phyloP scores from a whole-genome alignment of 2,797 vertebrate species.

The Staurois parvus region DNA sequence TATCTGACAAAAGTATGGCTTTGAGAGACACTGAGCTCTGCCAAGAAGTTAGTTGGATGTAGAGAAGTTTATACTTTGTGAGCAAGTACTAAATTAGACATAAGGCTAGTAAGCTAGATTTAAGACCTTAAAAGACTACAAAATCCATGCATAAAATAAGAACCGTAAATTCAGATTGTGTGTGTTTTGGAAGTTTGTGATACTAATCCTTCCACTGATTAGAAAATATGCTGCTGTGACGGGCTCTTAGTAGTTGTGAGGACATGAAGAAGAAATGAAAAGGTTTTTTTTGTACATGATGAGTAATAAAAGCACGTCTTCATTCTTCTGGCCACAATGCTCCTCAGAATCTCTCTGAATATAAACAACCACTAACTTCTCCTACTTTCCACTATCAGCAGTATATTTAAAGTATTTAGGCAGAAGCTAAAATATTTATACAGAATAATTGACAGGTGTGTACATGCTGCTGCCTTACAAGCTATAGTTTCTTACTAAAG shows the following conservation, averaged over 20 bases:
- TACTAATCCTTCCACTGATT: background rate
- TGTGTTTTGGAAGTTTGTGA: background rate
- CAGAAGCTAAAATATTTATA: slow-evolving; percentile 37
- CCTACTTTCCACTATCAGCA: slow-evolving; percentile 13
- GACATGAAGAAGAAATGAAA: background rate
- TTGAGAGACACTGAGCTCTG: background rate
- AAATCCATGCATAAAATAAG: too few species aligned
- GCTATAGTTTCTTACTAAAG: background rate
- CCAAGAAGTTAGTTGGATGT: too few species aligned
- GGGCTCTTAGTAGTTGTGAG: background rate
- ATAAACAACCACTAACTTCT: slow-evolving; percentile 28
- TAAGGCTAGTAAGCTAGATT: background rate
- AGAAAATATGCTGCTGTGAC: background rate
- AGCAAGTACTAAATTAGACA: background rate
- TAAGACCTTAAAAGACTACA: background rate
- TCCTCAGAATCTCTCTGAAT: background rate
- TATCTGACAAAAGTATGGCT: background rate
- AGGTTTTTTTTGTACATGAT: slow-evolving; percentile 4
- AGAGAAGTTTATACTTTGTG: background rate
- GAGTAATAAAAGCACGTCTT: background rate
- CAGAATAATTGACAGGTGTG: slow-evolving; percentile 22
- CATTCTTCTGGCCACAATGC: background rate
- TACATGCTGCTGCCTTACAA: background rate
- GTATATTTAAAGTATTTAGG: slow-evolving; percentile 21
- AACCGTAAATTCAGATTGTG: background rate